These are phyloP conservation scores for Pinctada fucata DNA, from an alignment of 2,888 invertebrate species.

Conservation along the genomic window DNA sequence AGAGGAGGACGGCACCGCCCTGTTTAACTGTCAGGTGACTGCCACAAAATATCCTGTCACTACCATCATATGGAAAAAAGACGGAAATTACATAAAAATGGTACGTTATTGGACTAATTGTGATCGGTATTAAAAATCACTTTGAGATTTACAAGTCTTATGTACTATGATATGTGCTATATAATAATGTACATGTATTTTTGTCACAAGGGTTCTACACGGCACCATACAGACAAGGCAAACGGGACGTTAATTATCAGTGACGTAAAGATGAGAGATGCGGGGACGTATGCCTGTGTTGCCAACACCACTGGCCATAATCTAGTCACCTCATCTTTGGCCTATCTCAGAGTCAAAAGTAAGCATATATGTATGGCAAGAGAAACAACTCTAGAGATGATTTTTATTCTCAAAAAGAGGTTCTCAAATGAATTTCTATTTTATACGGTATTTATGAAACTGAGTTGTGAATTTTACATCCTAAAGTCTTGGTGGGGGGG, in stretches of 20 bases:
- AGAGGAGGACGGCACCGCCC: constrained; percentile 83
- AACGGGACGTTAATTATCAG: constrained; percentile 81
- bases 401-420: neutral
- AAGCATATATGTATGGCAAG: constrained; percentile 55
- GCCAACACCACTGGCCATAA: constrained; percentile 83
- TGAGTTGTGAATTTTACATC: neutral
- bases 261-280: constrained; percentile 80
- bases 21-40: constrained; percentile 81
- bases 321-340: constrained; percentile 81
- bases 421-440: neutral
- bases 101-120: constrained; percentile 48
- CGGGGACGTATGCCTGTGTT: constrained; percentile 84
- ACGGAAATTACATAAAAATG: constrained; percentile 57
- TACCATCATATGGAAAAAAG: constrained; percentile 81
- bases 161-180: too few species aligned
- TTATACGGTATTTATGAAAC: neutral
- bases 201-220: constrained; percentile 53
- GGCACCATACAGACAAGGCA: constrained; percentile 70
- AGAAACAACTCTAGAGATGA: neutral
- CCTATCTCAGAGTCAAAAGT: constrained; percentile 82
- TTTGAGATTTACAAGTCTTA: too few species aligned
- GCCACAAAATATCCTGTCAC: constrained; percentile 80
- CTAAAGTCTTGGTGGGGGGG: neutral
- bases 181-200: too few species aligned
- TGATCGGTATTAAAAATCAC: too few species aligned